Percentiles rank a stretch among this genome's conserved stretches.
Evolutionary conservation across 1,140 invertebrate genomes (phyloP).

Genomic region (Triops longicaudatus): DNA sequence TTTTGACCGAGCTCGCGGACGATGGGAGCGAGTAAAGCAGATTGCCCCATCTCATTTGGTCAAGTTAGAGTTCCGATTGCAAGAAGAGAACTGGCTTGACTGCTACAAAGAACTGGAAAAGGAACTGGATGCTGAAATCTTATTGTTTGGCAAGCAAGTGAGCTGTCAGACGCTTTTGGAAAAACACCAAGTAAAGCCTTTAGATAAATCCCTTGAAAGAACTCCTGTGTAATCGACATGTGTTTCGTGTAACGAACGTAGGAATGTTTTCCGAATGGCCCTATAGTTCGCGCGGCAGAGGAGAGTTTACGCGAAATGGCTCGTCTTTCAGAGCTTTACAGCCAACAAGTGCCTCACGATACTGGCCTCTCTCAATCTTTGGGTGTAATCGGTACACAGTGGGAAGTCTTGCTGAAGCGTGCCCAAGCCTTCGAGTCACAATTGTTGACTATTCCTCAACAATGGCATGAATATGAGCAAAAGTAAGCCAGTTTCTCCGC

Average conservation of each 20-base stretch:
- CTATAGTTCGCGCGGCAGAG: conserved; percentile 51
- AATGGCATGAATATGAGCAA: conserved; percentile 75
- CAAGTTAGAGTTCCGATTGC: conserved; percentile 76
- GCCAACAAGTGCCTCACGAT: conserved; percentile 55
- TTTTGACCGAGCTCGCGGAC: conserved; percentile 56
- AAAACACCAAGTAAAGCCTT: conserved; percentile 47
- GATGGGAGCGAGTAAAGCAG: conserved; percentile 54
- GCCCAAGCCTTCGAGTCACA: conserved; percentile 64
- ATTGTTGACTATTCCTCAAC: conserved; percentile 75
- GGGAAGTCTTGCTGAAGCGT: conserved; percentile 58
- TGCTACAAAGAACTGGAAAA: conserved; percentile 81
- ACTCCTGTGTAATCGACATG: conserved; percentile 15
- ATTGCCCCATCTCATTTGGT: conserved; percentile 75
- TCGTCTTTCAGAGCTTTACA: conserved; percentile 55
- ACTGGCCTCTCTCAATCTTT: conserved; percentile 53
- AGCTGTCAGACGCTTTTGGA: conserved; percentile 65
- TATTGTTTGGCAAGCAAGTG: conserved; percentile 58
- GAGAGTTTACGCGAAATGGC: conserved; percentile 64
- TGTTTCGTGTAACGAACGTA: conserved; percentile 16
- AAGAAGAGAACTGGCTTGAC: conserved; percentile 74
- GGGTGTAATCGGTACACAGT: conserved; percentile 58
- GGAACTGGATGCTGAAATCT: conserved; percentile 66
- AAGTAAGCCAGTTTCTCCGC: conserved; percentile 46
- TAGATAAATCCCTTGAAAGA: neutral
- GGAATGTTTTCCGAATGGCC: conserved; percentile 30